Conservation (phyloP, 2,113 vertebrate species). For the Edolisoma coerulescens region DNA sequence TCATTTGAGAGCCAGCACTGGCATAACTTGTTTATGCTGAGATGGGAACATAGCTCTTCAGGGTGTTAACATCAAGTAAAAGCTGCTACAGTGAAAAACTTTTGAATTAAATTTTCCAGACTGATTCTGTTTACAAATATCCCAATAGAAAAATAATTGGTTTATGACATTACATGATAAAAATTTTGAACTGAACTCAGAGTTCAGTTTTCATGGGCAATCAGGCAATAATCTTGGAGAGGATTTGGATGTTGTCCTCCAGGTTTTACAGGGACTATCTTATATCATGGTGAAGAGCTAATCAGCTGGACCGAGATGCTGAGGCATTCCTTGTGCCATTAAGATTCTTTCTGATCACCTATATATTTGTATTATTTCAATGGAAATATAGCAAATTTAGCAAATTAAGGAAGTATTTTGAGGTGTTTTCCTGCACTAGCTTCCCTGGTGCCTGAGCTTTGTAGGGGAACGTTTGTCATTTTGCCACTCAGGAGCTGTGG, state of each 20-base stretch:
- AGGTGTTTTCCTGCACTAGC: background rate
- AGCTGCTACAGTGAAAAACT: background rate
- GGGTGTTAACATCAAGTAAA: background rate
- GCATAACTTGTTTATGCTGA: background rate
- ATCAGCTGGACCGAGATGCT: background rate
- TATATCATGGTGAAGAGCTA: background rate
- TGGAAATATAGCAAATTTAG: background rate
- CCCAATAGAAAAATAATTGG: background rate
- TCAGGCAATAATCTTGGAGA: background rate
- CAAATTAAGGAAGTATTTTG: background rate
- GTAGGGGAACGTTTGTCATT: background rate
- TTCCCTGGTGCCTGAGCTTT: background rate
- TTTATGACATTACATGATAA: background rate
- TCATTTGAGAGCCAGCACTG: background rate
- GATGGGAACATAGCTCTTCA: background rate
- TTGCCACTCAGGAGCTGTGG: background rate
- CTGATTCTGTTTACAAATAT: background rate
- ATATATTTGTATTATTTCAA: background rate
- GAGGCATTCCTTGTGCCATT: background rate
- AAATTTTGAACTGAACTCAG: background rate
- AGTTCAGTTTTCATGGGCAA: background rate
- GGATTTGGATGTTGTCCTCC: background rate
- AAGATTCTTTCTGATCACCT: background rate
- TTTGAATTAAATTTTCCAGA: background rate
- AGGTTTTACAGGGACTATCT: background rate